Base-by-base conservation (phyloP, 1,140 invertebrate genomes). In the Drosophila neocordata region DNA sequence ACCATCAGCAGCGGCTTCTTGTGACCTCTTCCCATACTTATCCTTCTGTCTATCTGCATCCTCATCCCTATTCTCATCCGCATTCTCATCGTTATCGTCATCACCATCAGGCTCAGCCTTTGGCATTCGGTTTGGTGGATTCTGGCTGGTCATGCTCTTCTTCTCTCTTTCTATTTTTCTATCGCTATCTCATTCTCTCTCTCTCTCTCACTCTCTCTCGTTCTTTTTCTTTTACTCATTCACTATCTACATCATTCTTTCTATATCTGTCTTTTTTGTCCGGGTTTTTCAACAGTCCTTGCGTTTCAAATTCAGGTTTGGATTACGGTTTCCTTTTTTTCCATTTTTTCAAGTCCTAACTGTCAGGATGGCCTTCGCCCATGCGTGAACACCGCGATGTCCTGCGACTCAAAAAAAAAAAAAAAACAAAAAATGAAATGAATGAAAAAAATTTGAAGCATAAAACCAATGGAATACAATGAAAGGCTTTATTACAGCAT, bases 371-470 rank as follows among this genome's bases (percentile, higher is more conserved):
- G 15, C 53, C 53, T 34, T 56, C 53, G 13, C n/a, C 53, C 53
- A 56, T 56, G 53, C 53, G 13, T 56, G 53, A 56, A 56, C 53
- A 56, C 53, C 20, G 24, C 37, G 51, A 15, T 22, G 37, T 52
- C 57, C 41, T 55, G 31, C 13, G 31, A 38, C 62, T 52, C 27
- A 13, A 34, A 22, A 15, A 51, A 11, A 48, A 20, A 13, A 38
- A 55, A 31, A 15, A 31, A 31, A 15, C 15, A 15, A 27, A 48
- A 15, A 44, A 20, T 7, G 22, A 53, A 27, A 2, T 24, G 27
- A 31, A 31, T 6, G 27, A 31, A 18, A 34, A 34, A 18, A 18
- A 15, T 15, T 48, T 18, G 2, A 2, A 34, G 15, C 53, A 53
- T 22, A 24, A 22, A 53, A 22, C 13, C 53, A n/a, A 20, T 20